phyloP scores from a whole-genome alignment of 2,113 vertebrate genomes.

The Heterotilapia buettikoferi region DNA sequence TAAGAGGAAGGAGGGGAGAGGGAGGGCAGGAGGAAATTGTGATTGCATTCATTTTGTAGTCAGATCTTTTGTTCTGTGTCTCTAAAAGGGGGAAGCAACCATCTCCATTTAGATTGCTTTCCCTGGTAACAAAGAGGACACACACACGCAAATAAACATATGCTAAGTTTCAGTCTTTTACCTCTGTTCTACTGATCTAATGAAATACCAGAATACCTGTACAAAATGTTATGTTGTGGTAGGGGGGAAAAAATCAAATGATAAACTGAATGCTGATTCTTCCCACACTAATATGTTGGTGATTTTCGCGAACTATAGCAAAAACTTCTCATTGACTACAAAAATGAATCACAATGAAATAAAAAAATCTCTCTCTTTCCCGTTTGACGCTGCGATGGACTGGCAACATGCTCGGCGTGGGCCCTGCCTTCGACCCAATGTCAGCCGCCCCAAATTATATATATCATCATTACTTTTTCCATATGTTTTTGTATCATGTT shows the following conservation, averaged over 20 bases:
- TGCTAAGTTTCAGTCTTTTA: background rate
- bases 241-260: fast-evolving
- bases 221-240: background rate
- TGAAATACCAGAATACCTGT: background rate
- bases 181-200: background rate
- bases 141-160: background rate
- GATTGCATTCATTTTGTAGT: slow-evolving; percentile 29
- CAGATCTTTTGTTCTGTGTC: slow-evolving; percentile 21
- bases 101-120: slow-evolving; percentile 56
- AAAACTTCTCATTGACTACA: background rate
- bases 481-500: background rate
- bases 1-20: background rate
- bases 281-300: background rate
- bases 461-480: background rate
- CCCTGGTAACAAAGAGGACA: background rate
- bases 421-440: background rate
- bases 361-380: background rate
- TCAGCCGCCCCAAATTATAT: fast-evolving
- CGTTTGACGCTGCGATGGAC: fast-evolving
- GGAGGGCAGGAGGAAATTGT: background rate
- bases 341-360: background rate
- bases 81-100: slow-evolving; percentile 15
- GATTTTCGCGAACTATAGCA: fast-evolving
- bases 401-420: background rate
- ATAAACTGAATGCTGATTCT: background rate